Percentiles rank a stretch among this genome's conserved stretches.
Conservation (phyloP, 2,888 invertebrate species). For the Cecidostiba fungosa region DNA sequence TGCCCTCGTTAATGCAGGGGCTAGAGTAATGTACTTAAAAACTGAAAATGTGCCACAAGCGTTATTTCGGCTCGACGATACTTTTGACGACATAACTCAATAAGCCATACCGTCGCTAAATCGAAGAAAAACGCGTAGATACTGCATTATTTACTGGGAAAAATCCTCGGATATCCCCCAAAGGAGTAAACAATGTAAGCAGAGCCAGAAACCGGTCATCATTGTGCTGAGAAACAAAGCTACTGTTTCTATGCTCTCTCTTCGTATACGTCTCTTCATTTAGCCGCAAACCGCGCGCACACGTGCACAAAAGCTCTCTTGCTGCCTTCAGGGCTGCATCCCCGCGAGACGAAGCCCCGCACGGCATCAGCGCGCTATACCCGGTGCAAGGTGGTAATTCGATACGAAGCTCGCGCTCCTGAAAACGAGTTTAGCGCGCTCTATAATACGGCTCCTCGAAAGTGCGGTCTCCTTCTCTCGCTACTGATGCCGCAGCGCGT, state of each 20-base stretch:
- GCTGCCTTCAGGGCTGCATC: not conserved
- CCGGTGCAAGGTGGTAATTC: slow-evolving; percentile 40
- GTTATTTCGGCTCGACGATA: not conserved
- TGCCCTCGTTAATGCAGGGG: not conserved
- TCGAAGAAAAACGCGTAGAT: too few relatives aligned
- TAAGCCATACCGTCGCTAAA: not conserved
- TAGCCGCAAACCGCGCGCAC: not conserved
- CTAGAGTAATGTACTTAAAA: not conserved
- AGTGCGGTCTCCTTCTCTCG: slow-evolving; percentile 24
- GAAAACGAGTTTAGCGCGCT: slow-evolving; percentile 52
- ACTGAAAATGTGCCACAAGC: not conserved
- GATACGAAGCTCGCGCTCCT: slow-evolving; percentile 39
- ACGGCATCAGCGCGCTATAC: not conserved
- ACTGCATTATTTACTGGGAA: not conserved
- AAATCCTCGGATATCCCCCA: not conserved
- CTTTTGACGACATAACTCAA: not conserved
- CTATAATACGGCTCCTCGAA: slow-evolving; percentile 33
- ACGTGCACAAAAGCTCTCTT: not conserved
- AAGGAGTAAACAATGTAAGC: not conserved
- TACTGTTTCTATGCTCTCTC: not conserved
- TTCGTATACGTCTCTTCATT: not conserved
- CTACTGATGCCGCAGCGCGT: not conserved
- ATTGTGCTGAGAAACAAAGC: slow-evolving; percentile 28
- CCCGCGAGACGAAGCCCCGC: slow-evolving; percentile 25
- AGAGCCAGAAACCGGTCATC: not conserved